phyloP scores from a whole-genome alignment of 2,797 vertebrate genomes.

The Lacerta agilis region DNA sequence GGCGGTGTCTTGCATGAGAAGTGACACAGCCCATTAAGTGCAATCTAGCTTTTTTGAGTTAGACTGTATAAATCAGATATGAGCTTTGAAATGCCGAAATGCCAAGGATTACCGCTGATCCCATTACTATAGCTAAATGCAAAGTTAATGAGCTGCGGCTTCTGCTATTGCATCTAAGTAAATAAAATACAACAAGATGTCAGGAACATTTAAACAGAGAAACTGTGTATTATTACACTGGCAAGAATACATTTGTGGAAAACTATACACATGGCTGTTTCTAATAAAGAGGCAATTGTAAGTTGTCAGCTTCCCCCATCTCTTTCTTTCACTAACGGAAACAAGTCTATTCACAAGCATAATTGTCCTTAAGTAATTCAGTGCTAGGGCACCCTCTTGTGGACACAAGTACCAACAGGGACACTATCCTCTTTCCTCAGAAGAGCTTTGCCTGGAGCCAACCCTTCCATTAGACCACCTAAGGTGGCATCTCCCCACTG shows the following conservation, averaged over 20 bases:
- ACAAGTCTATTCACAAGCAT: conserved; percentile 16
- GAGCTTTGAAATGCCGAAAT: conserved; percentile 28
- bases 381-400: conserved; percentile 77
- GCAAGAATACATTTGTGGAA: conserved; percentile 36
- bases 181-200: conserved; percentile 49
- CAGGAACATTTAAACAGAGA: conserved; percentile 50
- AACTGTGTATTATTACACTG: conserved; percentile 31
- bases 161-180: conserved; percentile 41
- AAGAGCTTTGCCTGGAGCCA: not conserved
- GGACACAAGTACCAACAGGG: conserved; percentile 49
- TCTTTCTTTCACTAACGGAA: not conserved
- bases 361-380: conserved; percentile 42
- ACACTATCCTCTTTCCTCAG: accelerated
- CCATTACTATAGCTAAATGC: conserved; percentile 39
- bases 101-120: conserved; percentile 33
- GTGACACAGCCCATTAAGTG: not conserved
- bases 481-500: not conserved
- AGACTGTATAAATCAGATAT: not conserved
- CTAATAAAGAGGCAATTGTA: conserved; percentile 43
- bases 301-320: not conserved
- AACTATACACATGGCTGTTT: conserved; percentile 38
- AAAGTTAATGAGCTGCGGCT: conserved; percentile 60
- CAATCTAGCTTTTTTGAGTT: not conserved
- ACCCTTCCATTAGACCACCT: too few relatives aligned
- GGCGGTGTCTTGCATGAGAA: not conserved